Evolutionary conservation across 2,113 vertebrate genomes (phyloP).

Genomic region (Chaetodon trifascialis): DNA sequence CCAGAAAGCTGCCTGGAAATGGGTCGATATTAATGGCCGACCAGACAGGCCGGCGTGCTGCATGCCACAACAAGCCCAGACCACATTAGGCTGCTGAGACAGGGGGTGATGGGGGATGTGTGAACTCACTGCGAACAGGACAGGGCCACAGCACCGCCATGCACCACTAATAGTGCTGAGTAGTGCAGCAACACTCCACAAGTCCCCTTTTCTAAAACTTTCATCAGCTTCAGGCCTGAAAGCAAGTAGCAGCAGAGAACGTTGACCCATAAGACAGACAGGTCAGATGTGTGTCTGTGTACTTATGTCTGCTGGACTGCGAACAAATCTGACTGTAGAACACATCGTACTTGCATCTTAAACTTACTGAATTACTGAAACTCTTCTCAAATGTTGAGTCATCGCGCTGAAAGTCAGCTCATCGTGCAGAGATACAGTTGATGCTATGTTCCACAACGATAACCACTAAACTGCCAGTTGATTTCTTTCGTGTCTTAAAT

Average conservation of each 20-base stretch:
- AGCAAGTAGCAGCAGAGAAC: background rate
- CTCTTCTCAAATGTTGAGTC: background rate
- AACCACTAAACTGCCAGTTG: too few relatives aligned
- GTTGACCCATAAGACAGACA: background rate
- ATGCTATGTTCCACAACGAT: background rate
- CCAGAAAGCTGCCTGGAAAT: slow-evolving; percentile 1
- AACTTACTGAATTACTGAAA: too few relatives aligned
- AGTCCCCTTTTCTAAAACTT: background rate
- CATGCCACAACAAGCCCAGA: slow-evolving; percentile 35
- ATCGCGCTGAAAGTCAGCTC: background rate
- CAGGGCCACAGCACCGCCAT: slow-evolving; percentile 13
- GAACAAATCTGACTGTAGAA: slow-evolving; percentile 9
- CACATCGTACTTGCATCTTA: background rate
- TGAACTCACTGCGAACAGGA: slow-evolving; percentile 25
- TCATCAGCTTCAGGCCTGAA: slow-evolving; percentile 13
- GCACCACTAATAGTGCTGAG: slow-evolving; percentile 25
- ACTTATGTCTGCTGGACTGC: background rate
- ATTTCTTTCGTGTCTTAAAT: too few relatives aligned
- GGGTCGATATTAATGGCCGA: slow-evolving; percentile 34
- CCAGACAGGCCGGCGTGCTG: slow-evolving; percentile 5
- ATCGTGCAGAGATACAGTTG: background rate
- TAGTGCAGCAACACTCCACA: slow-evolving; percentile 24
- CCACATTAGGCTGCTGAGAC: slow-evolving; percentile 30
- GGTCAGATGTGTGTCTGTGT: slow-evolving; percentile 18
- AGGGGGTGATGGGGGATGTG: slow-evolving; percentile 26